A percentile compares a stretch with the other conserved stretches of the same genome.
Conservation (phyloP, 2,888 invertebrate species). For the Polylopha cassiicola region DNA sequence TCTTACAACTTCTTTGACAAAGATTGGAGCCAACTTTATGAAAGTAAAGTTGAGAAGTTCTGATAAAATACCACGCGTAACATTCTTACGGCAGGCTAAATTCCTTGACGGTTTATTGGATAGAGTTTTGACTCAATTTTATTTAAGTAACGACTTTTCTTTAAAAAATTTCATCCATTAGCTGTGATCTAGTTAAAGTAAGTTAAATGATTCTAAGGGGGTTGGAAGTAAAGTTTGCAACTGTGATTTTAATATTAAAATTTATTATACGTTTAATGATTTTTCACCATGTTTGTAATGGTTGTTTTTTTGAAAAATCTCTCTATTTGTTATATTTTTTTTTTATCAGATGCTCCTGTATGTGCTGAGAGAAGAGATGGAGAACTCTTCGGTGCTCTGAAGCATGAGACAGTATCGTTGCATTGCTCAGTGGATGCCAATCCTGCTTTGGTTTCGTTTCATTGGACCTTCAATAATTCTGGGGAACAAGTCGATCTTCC, state of each 20-base stretch:
- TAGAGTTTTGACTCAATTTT: no score
- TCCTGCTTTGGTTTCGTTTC: conserved; percentile 89
- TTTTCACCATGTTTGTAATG: conserved; percentile 3
- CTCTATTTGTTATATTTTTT: conserved; percentile 8
- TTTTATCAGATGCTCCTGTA: conserved; percentile 81
- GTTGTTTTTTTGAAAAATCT: conserved; percentile 17
- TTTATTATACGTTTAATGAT: no score
- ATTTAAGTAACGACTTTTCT: no score
- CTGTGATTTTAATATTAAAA: no score
- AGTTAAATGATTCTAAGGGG: no score
- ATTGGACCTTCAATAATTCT: conserved; percentile 96
- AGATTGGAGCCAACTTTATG: not conserved
- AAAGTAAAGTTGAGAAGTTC: not conserved
- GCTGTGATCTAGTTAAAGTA: no score
- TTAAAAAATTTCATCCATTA: no score
- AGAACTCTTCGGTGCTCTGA: conserved; percentile 89
- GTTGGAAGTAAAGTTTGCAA: no score
- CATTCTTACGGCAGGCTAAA: not conserved
- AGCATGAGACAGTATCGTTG: conserved; percentile 90
- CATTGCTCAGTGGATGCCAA: conserved; percentile 93
- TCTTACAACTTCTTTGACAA: not conserved
- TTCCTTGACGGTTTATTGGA: not conserved
- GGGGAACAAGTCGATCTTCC: conserved; percentile 90
- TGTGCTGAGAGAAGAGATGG: conserved; percentile 85
- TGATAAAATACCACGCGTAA: not conserved